Conservation (phyloP, 1,140 invertebrate genomes). For the Thrips palmi region DNA sequence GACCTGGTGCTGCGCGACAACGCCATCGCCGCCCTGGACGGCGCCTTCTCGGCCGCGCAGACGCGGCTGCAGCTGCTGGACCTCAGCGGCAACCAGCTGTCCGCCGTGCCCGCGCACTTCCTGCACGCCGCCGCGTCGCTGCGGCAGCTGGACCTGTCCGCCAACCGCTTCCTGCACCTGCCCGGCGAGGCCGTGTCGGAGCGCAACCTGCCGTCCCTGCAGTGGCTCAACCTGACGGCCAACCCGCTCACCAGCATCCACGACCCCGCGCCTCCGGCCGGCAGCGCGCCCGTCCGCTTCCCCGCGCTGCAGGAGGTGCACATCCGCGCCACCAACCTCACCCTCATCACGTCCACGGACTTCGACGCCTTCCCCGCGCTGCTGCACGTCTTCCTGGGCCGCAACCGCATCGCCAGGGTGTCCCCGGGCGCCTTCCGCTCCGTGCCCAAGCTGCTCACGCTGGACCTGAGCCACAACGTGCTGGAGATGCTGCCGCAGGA, state of each 20-base stretch:
- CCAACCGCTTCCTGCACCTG: slow-evolving; percentile 63
- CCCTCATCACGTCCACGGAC: slow-evolving; percentile 68
- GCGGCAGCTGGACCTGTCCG: slow-evolving; percentile 55
- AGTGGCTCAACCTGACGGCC: slow-evolving; percentile 57
- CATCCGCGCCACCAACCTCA: slow-evolving; percentile 64
- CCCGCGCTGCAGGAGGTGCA: slow-evolving; percentile 49
- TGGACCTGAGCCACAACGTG: slow-evolving; percentile 70
- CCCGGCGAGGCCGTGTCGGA: slow-evolving; percentile 60
- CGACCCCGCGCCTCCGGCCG: slow-evolving; percentile 38
- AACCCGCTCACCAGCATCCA: slow-evolving; percentile 60
- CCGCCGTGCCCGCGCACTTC: slow-evolving; percentile 19
- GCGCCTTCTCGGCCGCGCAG: slow-evolving; percentile 55
- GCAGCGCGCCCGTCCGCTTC: slow-evolving; percentile 25
- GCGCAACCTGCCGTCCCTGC: slow-evolving; percentile 45
- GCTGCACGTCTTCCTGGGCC: slow-evolving; percentile 47
- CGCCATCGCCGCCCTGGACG: slow-evolving; percentile 49
- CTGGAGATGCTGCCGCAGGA: slow-evolving; percentile 71
- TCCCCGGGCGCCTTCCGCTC: slow-evolving; percentile 69
- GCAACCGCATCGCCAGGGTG: slow-evolving; percentile 59
- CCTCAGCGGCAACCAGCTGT: slow-evolving; percentile 17
- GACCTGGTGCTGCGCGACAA: slow-evolving; percentile 59
- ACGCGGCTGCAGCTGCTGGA: not conserved
- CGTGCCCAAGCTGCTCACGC: slow-evolving; percentile 49
- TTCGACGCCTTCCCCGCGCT: slow-evolving; percentile 71
- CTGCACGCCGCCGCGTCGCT: slow-evolving; percentile 30